Evolutionary conservation across 2,888 invertebrate species (phyloP), one percentile per base, ranked within the genome.

Genomic region (Gasteruption jaculator): DNA sequence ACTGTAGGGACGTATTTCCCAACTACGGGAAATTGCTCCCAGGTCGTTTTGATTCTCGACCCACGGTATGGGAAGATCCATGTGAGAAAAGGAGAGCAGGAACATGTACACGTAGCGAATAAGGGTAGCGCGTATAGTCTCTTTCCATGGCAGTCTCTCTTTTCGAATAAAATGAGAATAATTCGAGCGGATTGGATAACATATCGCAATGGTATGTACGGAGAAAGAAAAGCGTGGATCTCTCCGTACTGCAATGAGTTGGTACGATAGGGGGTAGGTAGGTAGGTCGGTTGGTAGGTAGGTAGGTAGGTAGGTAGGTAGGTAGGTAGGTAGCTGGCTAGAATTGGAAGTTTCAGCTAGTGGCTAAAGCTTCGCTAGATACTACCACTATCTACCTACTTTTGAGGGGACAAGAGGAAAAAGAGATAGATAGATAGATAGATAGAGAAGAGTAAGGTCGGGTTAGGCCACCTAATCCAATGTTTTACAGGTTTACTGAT

Each of bases 401-500:
- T 25, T 5, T n/a, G 7, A 15, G 6, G 31, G 27, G 11, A 27
- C n/a, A 18, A 20, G 5, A 15, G 20, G n/a, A 5, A 14, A 33
- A 38, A 42, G 25, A 15, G 5, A 25, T 16, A 12, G 21, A 14
- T 10, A 8, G 31, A 18, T 18, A 6, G 10, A 21, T 27, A 11
- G 18, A 24, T 19, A 32, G 48, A n/a, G n/a, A n/a, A n/a, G n/a
- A 46, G 46, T 49, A 50, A 51, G 54, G 56, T 54, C 46, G 50
- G 53, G 50, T 42, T 50, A 44, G 58, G 56, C 53, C 54, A 61
- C 53, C 61, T 61, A 61, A 61, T 61, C 61, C 60, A 61, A 61
- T 60, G 61, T 60, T 61, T 61, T 61, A 61, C 60, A 60, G 59
- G 60, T 60, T 57, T 61, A 60, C 61, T 60, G 61, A 61, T 61